Evolutionary conservation across 2,888 invertebrate genomes (phyloP).

Genomic region (Agelastica alni): DNA sequence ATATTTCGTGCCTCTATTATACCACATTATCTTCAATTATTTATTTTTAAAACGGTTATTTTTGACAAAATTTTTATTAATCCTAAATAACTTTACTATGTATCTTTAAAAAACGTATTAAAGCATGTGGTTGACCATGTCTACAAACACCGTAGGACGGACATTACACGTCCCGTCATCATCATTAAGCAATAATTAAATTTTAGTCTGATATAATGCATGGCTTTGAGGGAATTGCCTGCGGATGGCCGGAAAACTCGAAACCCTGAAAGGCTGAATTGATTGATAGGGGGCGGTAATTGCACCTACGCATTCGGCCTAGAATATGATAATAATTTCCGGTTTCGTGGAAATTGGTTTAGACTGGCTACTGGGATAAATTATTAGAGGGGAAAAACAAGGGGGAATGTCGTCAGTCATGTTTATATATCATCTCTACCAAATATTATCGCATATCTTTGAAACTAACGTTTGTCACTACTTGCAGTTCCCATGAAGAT

Average conservation of each 20-base stretch:
- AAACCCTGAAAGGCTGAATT: constrained; percentile 28
- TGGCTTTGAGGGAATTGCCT: constrained; percentile 21
- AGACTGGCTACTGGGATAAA: constrained; percentile 9
- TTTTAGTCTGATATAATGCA: constrained; percentile 28
- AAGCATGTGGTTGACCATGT: constrained; percentile 31
- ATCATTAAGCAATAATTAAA: constrained; percentile 41
- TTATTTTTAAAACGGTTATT: no score
- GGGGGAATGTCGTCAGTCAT: no score
- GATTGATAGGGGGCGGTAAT: constrained; percentile 30
- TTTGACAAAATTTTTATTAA: no score
- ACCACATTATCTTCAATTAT: no score
- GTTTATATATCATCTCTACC: no score
- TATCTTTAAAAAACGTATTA: constrained; percentile 10
- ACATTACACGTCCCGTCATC: constrained; percentile 33
- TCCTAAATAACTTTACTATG: neutral
- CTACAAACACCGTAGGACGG: constrained; percentile 36
- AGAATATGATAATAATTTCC: constrained; percentile 20
- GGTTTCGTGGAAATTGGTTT: constrained; percentile 13
- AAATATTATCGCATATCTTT: no score
- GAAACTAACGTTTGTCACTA: no score
- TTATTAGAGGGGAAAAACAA: constrained; percentile 6
- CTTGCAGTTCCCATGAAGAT: no score
- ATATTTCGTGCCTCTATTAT: no score
- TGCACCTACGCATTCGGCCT: constrained; percentile 21
- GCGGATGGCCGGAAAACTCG: constrained; percentile 26